phyloP scores from a whole-genome alignment of 1,140 invertebrate species.

The Eriocheir sinensis region DNA sequence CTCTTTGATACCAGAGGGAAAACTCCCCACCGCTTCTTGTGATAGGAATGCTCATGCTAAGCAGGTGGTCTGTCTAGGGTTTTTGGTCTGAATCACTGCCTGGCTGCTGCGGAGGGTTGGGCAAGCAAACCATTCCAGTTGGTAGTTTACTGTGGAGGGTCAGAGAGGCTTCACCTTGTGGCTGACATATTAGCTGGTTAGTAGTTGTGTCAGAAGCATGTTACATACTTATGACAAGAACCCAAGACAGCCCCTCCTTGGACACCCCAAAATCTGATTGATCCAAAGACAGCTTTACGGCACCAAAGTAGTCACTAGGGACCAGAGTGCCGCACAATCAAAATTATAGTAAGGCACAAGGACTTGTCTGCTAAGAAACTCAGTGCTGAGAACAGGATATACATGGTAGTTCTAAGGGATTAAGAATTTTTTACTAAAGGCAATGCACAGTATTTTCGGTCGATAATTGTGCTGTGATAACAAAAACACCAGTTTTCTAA shows the following conservation, averaged over 20 bases:
- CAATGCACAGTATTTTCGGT: conserved; percentile 76
- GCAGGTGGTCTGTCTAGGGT: conserved; percentile 56
- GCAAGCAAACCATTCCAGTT: conserved; percentile 60
- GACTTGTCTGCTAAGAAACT: conserved; percentile 57
- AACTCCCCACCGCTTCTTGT: conserved; percentile 76
- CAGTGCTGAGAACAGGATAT: conserved; percentile 69
- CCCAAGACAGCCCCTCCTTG: conserved; percentile 59
- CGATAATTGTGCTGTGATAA: conserved; percentile 76
- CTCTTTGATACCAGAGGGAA: conserved; percentile 78
- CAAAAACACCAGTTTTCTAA: conserved; percentile 76
- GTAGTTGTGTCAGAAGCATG: conserved; percentile 27
- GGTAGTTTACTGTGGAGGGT: conserved; percentile 53
- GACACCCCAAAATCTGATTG: conserved; percentile 56
- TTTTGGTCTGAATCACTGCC: conserved; percentile 67
- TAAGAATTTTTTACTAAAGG: conserved; percentile 72
- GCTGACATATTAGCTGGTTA: background rate
- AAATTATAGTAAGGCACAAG: conserved; percentile 77
- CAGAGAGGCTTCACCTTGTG: background rate
- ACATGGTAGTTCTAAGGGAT: conserved; percentile 65
- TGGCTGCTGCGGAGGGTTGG: conserved; percentile 34
- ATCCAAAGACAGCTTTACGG: conserved; percentile 73
- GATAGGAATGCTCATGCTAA: conserved; percentile 76
- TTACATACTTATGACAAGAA: conserved; percentile 65
- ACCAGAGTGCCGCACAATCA: conserved; percentile 75
- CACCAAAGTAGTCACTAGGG: conserved; percentile 74